A percentile compares a stretch with the other conserved stretches of the same genome.
These are phyloP conservation scores for Plectus sambesii DNA, from an alignment of 1,140 invertebrate species.

Conservation along the genomic window DNA sequence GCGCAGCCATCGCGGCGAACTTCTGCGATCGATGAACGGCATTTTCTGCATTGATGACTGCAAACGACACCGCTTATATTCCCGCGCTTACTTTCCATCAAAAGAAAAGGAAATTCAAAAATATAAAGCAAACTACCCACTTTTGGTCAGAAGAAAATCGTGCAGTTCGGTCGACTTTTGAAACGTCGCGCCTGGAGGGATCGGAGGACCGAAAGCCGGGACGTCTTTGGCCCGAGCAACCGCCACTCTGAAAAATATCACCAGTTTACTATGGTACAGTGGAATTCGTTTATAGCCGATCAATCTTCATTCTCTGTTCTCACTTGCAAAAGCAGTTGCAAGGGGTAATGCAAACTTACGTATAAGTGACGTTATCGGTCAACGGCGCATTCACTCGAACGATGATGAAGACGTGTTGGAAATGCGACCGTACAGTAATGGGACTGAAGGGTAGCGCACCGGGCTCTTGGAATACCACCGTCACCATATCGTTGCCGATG, in stretches of 20 bases:
- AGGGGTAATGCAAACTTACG: conserved; percentile 18
- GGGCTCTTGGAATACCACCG: conserved; percentile 89
- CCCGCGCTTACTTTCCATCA: neutral
- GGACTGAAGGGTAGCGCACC: conserved; percentile 61
- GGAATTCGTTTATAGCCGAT: conserved; percentile 4
- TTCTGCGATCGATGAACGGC: conserved; percentile 88
- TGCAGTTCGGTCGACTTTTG: conserved; percentile 76
- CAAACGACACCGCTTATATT: conserved; percentile 18
- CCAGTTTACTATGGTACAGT: neutral
- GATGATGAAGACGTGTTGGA: conserved; percentile 94
- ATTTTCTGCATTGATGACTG: conserved; percentile 90
- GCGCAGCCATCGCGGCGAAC: conserved; percentile 88
- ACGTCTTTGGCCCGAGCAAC: conserved; percentile 88
- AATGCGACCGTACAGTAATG: conserved; percentile 69
- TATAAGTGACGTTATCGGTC: conserved; percentile 58
- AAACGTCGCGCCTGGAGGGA: conserved; percentile 69
- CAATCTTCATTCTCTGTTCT: conserved; percentile 11
- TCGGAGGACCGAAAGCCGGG: conserved; percentile 82
- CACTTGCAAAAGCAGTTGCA: neutral
- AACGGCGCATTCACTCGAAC: conserved; percentile 77
- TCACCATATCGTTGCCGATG: conserved; percentile 90
- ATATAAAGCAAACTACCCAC: conserved; percentile 44
- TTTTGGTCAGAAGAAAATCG: conserved; percentile 82
- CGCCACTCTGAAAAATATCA: conserved; percentile 58
- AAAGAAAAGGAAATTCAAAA: conserved; percentile 7